Percentiles rank a stretch among this genome's conserved stretches.
Evolutionary conservation across 2,888 invertebrate species (phyloP).

Genomic region (Agrochola lychnidis): DNA sequence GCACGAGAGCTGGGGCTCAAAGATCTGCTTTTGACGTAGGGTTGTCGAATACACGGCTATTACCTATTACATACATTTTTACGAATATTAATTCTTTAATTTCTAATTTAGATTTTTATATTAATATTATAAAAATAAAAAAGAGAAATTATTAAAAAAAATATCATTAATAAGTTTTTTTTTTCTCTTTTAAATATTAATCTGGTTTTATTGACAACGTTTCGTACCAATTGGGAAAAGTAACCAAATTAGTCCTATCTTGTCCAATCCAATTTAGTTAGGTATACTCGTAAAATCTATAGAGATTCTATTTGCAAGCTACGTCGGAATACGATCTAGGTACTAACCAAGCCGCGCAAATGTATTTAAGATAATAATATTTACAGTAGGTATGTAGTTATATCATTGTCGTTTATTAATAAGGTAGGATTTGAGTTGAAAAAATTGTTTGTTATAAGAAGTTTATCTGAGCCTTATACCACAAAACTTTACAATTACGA

Average conservation of each 20-base stretch:
- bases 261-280: too few relatives aligned
- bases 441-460: too few relatives aligned
- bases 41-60: conserved; percentile 65
- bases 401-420: background rate
- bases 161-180: background rate
- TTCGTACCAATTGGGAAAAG: background rate
- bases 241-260: too few relatives aligned
- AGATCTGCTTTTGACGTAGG: conserved; percentile 75
- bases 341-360: too few relatives aligned
- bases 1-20: conserved; percentile 73
- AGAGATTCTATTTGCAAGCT: background rate
- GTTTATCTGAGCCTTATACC: too few relatives aligned
- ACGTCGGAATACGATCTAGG: background rate
- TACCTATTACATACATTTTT: background rate
- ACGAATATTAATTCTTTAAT: too few relatives aligned
- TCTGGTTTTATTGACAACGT: background rate
- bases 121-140: too few relatives aligned
- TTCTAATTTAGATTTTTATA: too few relatives aligned
- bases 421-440: background rate
- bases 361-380: background rate
- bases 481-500: too few relatives aligned
- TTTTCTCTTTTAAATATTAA: background rate
- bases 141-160: too few relatives aligned
- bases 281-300: background rate
- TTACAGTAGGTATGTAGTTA: background rate